phyloP scores from a whole-genome alignment of 1,140 invertebrate genomes.

The Luehdorfia chinensis region DNA sequence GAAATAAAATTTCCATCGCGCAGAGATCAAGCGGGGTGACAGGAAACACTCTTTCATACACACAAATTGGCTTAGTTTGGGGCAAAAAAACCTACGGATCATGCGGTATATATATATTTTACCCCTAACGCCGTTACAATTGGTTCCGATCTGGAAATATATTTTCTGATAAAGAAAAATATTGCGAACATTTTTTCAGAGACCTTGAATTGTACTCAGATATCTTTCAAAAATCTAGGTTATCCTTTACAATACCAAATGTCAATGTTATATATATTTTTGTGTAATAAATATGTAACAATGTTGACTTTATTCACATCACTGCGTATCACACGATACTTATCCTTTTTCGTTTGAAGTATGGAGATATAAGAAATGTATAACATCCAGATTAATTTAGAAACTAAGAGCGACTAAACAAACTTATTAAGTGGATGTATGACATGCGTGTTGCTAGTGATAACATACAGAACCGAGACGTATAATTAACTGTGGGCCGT shows the following conservation, averaged over 20 bases:
- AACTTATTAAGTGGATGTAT: too few species aligned
- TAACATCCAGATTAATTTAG: too few species aligned
- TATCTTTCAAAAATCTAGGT: background rate
- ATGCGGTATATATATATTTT: constrained; percentile 4
- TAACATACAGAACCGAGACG: too few species aligned
- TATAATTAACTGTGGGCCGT: too few species aligned
- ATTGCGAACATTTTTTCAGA: background rate
- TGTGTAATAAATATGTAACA: too few species aligned
- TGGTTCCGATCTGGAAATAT: constrained; percentile 9
- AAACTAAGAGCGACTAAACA: too few species aligned
- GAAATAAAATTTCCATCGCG: constrained; percentile 17
- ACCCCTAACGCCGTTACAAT: constrained; percentile 11
- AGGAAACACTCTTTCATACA: constrained; percentile 15
- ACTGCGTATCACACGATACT: too few species aligned
- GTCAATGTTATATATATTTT: too few species aligned
- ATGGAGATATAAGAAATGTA: background rate
- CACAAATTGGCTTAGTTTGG: constrained; percentile 18
- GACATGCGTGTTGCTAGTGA: too few species aligned
- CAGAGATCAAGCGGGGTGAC: constrained; percentile 11
- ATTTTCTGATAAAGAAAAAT: constrained; percentile 1
- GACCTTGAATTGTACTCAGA: background rate
- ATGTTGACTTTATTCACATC: too few species aligned
- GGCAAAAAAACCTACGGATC: constrained; percentile 14
- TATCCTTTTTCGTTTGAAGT: background rate
- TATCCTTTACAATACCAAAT: too few species aligned